Evolutionary conservation across 2,113 vertebrate species (phyloP).

Genomic region (Geothlypis trichas): DNA sequence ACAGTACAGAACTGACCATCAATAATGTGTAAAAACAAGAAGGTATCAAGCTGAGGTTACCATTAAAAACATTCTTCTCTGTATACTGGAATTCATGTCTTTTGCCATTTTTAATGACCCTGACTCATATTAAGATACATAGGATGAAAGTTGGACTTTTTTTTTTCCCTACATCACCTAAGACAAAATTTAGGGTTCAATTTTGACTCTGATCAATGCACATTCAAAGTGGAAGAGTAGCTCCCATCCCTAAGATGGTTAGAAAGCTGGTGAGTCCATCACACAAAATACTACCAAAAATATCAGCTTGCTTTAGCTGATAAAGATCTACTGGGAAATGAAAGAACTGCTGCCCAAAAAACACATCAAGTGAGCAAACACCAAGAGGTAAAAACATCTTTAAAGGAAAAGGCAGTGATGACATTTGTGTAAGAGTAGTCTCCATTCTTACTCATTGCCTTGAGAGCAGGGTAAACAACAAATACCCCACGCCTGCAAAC

Average conservation of each 20-base stretch:
- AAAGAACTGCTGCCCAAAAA: background rate
- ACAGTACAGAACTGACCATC: background rate
- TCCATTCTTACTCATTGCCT: background rate
- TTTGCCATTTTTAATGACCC: background rate
- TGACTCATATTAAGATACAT: background rate
- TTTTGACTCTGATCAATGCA: background rate
- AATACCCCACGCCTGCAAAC: background rate
- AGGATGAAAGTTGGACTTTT: background rate
- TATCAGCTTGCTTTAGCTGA: background rate
- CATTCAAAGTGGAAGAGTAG: background rate
- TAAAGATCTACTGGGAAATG: background rate
- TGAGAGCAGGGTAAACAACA: background rate
- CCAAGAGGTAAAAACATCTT: background rate
- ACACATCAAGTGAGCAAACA: background rate
- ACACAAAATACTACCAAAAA: background rate
- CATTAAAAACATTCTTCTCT: background rate
- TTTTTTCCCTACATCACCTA: background rate
- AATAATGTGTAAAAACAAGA: background rate
- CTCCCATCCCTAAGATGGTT: background rate
- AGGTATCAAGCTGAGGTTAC: background rate
- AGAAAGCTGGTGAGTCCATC: background rate
- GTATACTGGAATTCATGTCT: background rate
- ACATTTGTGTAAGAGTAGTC: background rate
- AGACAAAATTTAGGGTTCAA: background rate
- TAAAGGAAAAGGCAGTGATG: background rate